Percentiles rank a stretch among this genome's conserved stretches.
Evolutionary conservation across 2,888 invertebrate species (phyloP).

Genomic region (Spodoptera littoralis): DNA sequence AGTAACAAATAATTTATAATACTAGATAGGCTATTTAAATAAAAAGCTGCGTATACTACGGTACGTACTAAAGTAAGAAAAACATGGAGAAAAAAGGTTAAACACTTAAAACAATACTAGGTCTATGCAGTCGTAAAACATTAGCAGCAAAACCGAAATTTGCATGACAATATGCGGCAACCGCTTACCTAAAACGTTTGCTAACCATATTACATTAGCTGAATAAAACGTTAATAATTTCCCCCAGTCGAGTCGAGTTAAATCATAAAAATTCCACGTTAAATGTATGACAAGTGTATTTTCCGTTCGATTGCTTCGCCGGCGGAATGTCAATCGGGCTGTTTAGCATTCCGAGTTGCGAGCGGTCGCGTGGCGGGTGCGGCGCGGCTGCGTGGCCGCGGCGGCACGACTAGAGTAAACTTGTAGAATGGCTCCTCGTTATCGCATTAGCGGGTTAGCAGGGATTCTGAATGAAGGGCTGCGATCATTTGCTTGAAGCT

Average conservation of each 20-base stretch:
- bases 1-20: no score
- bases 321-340: constrained; percentile 77
- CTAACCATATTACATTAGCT: constrained; percentile 46
- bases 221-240: constrained; percentile 55
- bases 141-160: constrained; percentile 3
- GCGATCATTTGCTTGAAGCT: constrained; percentile 34
- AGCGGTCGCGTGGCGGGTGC: constrained; percentile 44
- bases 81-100: no score
- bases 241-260: constrained; percentile 56
- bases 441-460: constrained; percentile 71
- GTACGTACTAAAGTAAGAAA: no score
- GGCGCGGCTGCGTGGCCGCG: constrained; percentile 25
- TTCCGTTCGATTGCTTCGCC: constrained; percentile 79
- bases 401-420: constrained; percentile 63
- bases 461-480: constrained; percentile 47
- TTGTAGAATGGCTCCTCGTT: constrained; percentile 72
- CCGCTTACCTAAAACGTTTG: constrained; percentile 29
- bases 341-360: constrained; percentile 64
- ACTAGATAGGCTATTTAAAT: no score
- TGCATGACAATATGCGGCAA: constrained; percentile 24
- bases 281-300: constrained; percentile 86
- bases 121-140: no score
- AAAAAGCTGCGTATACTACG: no score
- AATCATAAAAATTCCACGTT: constrained; percentile 77
- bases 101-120: no score